Base-by-base conservation (phyloP, 2,888 invertebrate species). In the Nasonia oneida region DNA sequence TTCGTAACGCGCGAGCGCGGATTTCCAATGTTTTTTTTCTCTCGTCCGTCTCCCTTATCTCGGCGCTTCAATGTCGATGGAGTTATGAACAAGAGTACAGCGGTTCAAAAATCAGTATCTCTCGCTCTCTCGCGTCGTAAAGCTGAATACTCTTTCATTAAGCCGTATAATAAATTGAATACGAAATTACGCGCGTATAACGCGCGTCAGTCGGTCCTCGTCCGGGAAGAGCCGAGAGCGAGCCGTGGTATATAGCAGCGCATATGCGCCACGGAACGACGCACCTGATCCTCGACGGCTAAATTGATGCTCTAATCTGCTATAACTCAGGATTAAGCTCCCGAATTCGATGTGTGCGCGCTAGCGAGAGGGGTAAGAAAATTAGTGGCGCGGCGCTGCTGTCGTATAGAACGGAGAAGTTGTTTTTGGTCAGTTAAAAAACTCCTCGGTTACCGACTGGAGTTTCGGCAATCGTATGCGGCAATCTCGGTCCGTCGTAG, bases 261-360 rank as follows among this genome's bases (percentile, higher is more conserved):
- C 81, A 81, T 74, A 81, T 70, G 81, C 76, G 33, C n/a, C 18
- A 15, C 80, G 70, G 39, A 76, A 76, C 73, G 88, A 87, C 89
- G 89, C 93, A 93, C 93, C 92, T 93, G 93, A 93, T 92, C 93
- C 92, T 90, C 89, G 90, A 88, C 89, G 89, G 90, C 89, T 89
- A 91, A 93, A 93, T 93, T 93, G 93, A 93, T 90, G 91, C 89
- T 90, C 91, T 93, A 93, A 93, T 93, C 93, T 91, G 88, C 90
- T 90, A 92, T 93, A 93, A 93, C 91, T 93, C 92, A 92, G 93
- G 93, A 92, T 93, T 93, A 93, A 87, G 77, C 29, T 61, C n/a
- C 74, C 89, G 84, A 88, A 88, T 89, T 89, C 81, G 83, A 86
- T 80, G 80, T 73, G 50, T 67, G 53, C 18, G 77, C 77, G 82